These are phyloP conservation scores for Nowickia ferox DNA, from an alignment of 2,888 invertebrate genomes.

Conservation along the genomic window DNA sequence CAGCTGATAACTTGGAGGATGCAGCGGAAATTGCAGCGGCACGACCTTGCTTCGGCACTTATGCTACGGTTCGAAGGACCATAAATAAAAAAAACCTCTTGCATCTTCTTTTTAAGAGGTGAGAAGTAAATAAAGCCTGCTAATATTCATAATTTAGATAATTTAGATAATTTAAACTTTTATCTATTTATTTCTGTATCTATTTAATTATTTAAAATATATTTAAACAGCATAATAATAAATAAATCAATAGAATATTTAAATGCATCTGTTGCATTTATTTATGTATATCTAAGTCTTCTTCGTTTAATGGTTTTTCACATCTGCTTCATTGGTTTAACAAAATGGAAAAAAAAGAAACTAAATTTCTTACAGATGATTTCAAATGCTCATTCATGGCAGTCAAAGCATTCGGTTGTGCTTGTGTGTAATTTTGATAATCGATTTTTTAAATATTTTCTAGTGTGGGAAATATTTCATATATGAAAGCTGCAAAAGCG, in stretches of 20 bases:
- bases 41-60: no score
- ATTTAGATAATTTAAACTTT: no score
- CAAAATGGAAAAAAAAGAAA: neutral
- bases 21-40: no score
- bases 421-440: slow-evolving; percentile 13
- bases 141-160: no score
- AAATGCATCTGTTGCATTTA: slow-evolving; percentile 40
- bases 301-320: neutral
- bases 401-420: slow-evolving; percentile 11
- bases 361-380: slow-evolving; percentile 29
- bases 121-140: no score
- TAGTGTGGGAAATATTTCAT: slow-evolving; percentile 12
- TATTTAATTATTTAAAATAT: neutral
- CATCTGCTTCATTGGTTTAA: slow-evolving; percentile 20
- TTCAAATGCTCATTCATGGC: slow-evolving; percentile 20
- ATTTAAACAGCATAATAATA: neutral
- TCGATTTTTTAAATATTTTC: slow-evolving; percentile 6
- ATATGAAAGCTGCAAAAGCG: neutral
- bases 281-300: slow-evolving; percentile 13
- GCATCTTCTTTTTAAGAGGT: no score
- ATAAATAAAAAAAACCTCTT: no score
- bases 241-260: slow-evolving; percentile 46
- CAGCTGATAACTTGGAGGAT: no score
- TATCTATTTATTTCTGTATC: neutral
- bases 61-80: no score